Evolutionary conservation across 2,113 vertebrate species (phyloP).

Genomic region (Oryzias celebensis): DNA sequence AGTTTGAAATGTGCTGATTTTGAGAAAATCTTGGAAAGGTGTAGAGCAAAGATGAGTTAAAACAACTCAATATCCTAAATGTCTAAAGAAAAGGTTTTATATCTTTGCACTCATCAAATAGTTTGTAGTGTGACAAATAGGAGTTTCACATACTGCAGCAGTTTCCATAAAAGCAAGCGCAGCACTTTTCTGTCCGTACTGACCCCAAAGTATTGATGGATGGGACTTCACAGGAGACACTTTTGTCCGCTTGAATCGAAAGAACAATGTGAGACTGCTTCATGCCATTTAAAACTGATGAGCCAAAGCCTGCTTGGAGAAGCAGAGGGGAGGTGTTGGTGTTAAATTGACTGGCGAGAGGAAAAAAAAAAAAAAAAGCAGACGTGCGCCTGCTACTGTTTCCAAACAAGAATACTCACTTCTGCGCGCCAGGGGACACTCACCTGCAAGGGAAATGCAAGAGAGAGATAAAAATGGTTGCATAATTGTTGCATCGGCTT

Average conservation of each 20-base stretch:
- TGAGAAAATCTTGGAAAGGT: too few species aligned
- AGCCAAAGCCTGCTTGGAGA: constrained; percentile 57
- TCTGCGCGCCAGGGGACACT: constrained; percentile 59
- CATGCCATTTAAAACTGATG: constrained; percentile 68
- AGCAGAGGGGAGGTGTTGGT: constrained; percentile 66
- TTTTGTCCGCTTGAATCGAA: constrained; percentile 55
- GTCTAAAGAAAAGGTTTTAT: too few species aligned
- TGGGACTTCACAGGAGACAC: constrained; percentile 44
- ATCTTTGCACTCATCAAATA: too few species aligned
- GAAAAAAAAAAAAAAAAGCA: constrained; percentile 61
- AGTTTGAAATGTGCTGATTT: too few species aligned
- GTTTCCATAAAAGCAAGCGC: constrained; percentile 19
- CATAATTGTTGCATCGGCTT: constrained; percentile 61
- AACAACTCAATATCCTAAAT: too few species aligned
- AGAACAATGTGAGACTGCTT: constrained; percentile 60
- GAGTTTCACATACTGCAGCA: constrained; percentile 12
- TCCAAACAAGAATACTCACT: constrained; percentile 70
- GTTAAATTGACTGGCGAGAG: constrained; percentile 73
- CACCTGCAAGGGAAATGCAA: constrained; percentile 57
- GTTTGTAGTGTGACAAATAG: too few species aligned
- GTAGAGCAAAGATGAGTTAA: too few species aligned
- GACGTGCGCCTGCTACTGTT: constrained; percentile 67
- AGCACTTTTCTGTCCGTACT: constrained; percentile 13
- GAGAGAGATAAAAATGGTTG: constrained; percentile 60
- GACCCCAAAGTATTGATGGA: constrained; percentile 51